phyloP scores from a whole-genome alignment of 2,113 vertebrate species.

The Miniopterus natalensis region DNA sequence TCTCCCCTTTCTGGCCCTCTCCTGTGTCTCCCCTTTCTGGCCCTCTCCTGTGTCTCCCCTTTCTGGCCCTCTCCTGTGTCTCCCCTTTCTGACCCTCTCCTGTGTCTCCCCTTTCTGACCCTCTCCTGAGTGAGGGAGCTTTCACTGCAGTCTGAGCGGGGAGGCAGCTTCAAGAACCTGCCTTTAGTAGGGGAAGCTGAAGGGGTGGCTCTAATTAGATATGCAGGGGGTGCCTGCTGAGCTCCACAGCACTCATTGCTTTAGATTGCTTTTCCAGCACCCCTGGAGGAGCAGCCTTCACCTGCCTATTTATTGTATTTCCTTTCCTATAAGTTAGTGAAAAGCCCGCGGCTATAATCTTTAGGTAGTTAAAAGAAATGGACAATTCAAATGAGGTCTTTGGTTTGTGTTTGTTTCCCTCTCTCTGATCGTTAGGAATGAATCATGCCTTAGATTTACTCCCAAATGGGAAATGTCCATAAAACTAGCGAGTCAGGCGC shows the following conservation, averaged over 20 bases:
- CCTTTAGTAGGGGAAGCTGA: neutral
- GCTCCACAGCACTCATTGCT: neutral
- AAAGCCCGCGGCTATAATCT: conserved; percentile 63
- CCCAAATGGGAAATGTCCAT: conserved; percentile 39
- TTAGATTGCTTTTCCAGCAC: conserved; percentile 21
- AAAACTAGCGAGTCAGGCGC: neutral
- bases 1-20: too few species aligned
- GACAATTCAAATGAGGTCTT: conserved; percentile 45
- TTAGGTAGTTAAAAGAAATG: conserved; percentile 70
- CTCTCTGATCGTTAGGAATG: conserved; percentile 39
- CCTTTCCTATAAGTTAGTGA: conserved; percentile 28
- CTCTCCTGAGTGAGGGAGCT: neutral
- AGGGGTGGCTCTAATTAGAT: neutral
- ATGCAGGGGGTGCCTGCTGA: neutral
- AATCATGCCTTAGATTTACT: conserved; percentile 54
- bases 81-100: neutral
- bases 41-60: neutral
- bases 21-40: neutral
- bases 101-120: too few species aligned
- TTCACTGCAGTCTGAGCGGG: neutral
- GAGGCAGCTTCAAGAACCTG: neutral
- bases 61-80: neutral
- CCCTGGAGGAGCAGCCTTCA: conserved; percentile 2
- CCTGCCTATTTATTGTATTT: conserved; percentile 49
- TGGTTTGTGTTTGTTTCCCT: conserved; percentile 60